Percentiles rank a stretch among this genome's conserved stretches.
Evolutionary conservation across 53 echinoderm and acorn worm genomes (phyloP).

Genomic region (Paelopatides confundens): DNA sequence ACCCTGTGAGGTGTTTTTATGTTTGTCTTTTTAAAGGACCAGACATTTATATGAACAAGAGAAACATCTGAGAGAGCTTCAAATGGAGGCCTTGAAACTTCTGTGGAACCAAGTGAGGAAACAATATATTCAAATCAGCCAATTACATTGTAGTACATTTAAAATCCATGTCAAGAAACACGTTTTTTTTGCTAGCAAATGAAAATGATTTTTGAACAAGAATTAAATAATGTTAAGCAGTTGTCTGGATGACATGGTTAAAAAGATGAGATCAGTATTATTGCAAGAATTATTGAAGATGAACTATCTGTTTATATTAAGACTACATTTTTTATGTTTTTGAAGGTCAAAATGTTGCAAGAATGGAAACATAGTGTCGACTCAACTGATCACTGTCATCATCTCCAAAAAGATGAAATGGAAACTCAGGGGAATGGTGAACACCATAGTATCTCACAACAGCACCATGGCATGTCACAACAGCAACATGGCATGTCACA

Average conservation of each 20-base stretch:
- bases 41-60: slow-evolving; percentile 92
- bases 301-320: too few species aligned
- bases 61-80: slow-evolving; percentile 83
- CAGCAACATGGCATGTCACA: not conserved
- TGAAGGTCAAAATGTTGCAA: slow-evolving; percentile 86
- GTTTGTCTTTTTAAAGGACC: slow-evolving; percentile 52
- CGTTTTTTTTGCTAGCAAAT: too few species aligned
- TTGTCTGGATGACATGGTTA: too few species aligned
- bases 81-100: slow-evolving; percentile 91
- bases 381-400: not conserved
- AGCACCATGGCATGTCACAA: not conserved
- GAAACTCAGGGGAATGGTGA: not conserved
- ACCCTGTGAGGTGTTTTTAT: not conserved
- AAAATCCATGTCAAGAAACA: too few species aligned
- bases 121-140: too few species aligned
- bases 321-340: too few species aligned
- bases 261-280: too few species aligned
- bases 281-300: too few species aligned
- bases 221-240: too few species aligned
- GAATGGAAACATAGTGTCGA: slow-evolving; percentile 94
- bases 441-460: not conserved
- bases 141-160: too few species aligned
- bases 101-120: slow-evolving; percentile 88
- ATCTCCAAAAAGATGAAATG: not conserved
- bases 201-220: too few species aligned